Conservation (phyloP, 2,113 vertebrate genomes). For the Paralichthys olivaceus region DNA sequence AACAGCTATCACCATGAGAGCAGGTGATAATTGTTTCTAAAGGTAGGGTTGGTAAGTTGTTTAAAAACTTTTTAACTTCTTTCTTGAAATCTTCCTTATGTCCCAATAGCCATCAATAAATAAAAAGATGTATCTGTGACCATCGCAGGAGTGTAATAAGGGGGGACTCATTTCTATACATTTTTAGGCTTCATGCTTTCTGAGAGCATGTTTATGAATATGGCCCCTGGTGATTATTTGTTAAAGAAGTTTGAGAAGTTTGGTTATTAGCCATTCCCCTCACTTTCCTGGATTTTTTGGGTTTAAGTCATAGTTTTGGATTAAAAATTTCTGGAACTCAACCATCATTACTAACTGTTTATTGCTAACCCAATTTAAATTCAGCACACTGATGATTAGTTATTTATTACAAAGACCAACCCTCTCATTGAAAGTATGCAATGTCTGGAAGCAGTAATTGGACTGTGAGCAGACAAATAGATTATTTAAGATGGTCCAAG, state of each 20-base stretch:
- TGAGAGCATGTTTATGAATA: background rate
- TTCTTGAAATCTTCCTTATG: no score
- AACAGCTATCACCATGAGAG: no score
- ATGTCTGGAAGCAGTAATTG: conserved; percentile 56
- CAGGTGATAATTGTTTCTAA: no score
- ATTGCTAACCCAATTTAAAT: conserved; percentile 50
- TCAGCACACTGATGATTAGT: conserved; percentile 43
- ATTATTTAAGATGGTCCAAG: conserved; percentile 52
- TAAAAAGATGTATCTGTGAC: no score
- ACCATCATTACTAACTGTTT: conserved; percentile 58
- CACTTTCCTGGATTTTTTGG: conserved; percentile 5
- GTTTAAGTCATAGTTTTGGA: conserved; percentile 33
- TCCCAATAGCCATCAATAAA: no score
- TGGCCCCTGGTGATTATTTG: background rate
- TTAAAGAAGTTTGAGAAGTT: conserved; percentile 3
- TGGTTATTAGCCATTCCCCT: background rate
- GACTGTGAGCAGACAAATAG: conserved; percentile 36
- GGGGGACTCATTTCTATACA: no score
- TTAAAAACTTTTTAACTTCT: no score
- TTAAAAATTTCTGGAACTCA: conserved; percentile 43
- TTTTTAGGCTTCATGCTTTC: background rate
- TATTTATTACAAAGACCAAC: conserved; percentile 48
- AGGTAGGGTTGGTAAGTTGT: no score
- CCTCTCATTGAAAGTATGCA: conserved; percentile 26
- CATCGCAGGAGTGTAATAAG: no score